phyloP scores from a whole-genome alignment of 2,113 vertebrate species.

The Alethe castanea region DNA sequence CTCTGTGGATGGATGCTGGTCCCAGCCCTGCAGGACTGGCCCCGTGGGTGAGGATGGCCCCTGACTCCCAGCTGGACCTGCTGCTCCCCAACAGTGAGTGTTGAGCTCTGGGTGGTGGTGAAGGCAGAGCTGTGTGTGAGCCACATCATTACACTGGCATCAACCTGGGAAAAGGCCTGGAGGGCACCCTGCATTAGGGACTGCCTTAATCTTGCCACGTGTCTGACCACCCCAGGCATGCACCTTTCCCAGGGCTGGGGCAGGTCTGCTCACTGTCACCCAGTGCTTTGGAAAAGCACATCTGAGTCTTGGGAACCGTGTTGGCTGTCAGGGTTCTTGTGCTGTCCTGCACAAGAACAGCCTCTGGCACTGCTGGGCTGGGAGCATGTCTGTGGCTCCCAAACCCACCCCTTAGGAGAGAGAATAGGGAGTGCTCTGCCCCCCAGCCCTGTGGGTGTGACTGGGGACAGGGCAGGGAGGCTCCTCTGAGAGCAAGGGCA shows the following conservation, averaged over 20 bases:
- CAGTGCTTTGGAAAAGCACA: fast-evolving
- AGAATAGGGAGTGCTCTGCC: fast-evolving
- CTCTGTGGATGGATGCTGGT: fast-evolving
- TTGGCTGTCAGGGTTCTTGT: neutral
- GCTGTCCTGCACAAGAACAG: neutral
- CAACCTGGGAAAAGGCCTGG: neutral
- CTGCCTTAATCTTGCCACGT: fast-evolving
- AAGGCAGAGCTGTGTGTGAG: neutral
- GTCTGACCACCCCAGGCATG: fast-evolving
- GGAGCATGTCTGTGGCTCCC: fast-evolving
- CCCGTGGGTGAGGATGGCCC: fast-evolving
- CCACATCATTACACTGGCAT: fast-evolving
- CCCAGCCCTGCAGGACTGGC: neutral
- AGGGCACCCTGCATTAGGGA: neutral
- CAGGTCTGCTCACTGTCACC: neutral
- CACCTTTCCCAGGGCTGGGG: fast-evolving
- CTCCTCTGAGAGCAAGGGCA: neutral
- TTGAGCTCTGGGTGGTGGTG: fast-evolving
- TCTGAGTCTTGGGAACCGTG: fast-evolving
- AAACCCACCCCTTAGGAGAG: fast-evolving
- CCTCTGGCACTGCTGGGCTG: neutral
- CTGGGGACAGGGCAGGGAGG: neutral
- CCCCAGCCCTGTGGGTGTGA: neutral
- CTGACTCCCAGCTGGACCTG: neutral
- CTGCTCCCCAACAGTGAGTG: neutral